Evolutionary conservation across 2,888 invertebrate species (phyloP).

Genomic region (Nymphalis urticae): DNA sequence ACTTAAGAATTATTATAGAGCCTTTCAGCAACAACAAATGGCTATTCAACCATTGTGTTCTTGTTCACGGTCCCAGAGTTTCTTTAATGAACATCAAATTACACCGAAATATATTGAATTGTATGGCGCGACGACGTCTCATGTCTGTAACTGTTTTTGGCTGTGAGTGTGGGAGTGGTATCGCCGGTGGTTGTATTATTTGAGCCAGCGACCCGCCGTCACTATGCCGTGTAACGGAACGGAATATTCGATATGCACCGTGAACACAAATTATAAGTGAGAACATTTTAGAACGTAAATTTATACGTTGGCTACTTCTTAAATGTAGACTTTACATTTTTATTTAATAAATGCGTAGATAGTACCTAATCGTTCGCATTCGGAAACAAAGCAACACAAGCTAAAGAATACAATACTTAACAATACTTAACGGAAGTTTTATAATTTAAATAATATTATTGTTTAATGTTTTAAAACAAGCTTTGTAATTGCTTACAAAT

Average conservation of each 20-base stretch:
- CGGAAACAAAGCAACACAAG: not conserved
- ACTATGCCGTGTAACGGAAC: conserved; percentile 76
- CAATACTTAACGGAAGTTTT: no score
- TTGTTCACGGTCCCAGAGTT: conserved; percentile 80
- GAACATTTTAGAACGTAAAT: conserved; percentile 75
- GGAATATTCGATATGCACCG: conserved; percentile 77
- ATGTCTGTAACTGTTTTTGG: conserved; percentile 71
- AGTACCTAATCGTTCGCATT: not conserved
- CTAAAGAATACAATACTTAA: no score
- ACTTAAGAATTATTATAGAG: conserved; percentile 74
- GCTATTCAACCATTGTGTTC: conserved; percentile 81
- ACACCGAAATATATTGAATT: conserved; percentile 81
- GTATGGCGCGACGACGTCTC: conserved; percentile 76
- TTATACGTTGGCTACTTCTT: conserved; percentile 64
- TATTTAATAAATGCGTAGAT: not conserved
- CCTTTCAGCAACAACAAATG: conserved; percentile 79
- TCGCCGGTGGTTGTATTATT: conserved; percentile 55
- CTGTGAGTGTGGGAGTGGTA: conserved; percentile 59
- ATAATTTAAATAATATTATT: no score
- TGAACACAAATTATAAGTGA: conserved; percentile 81
- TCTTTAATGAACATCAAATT: conserved; percentile 82
- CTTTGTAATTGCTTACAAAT: not conserved
- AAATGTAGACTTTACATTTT: conserved; percentile 24
- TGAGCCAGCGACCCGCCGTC: conserved; percentile 67
- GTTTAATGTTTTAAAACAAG: no score